Evolutionary conservation across 2,888 invertebrate species (phyloP), one percentile per base, ranked within the genome.

Genomic region (Tetranychus truncatus): DNA sequence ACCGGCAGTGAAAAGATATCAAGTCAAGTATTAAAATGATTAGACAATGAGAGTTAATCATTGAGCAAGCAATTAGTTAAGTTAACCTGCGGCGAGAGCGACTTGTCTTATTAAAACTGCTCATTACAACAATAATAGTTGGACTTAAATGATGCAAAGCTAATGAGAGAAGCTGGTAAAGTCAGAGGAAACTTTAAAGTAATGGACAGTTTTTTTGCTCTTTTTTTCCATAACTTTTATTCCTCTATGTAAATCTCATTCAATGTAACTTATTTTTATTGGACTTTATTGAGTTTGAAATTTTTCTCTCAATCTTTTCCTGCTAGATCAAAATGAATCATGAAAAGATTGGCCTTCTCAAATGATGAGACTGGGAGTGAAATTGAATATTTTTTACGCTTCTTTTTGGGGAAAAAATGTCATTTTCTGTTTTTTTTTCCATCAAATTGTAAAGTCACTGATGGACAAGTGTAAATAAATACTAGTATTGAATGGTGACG

Each of bases 1-100:
- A 55, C 55, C 6, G 6, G 6, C 3, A 5, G 34, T 4, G 34
- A 34, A 34, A 55, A 15, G 55, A 55, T 9, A 55, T 55, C 55
- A 55, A 55, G 55, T 55, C 55, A 55, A 55, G 55, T 55, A 55
- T 55, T 55, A 55, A 55, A 55, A 55, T 55, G 55, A 55, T 55
- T 55, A 55, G 55, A 55, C 15, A 15, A 55, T 55, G 55, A 55
- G 9, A 55, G 55, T 34, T 34, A 34, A 34, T 34, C 34, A 34
- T 34, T 34, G 34, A 34, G 34, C 34, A 3, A 34, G 34, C 34
- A 34, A 34, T 34, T 15, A 55, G 55, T 55, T 7, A 15, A 55
- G 55, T 55, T 55, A 55, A 55, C 55, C 55, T 55, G 55, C 15
- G 55, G 55, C 55, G 55, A 55, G 55, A 15, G 15, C 11, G 55